Base-by-base conservation (phyloP, 2,113 vertebrate species). In the Climacteris rufus region DNA sequence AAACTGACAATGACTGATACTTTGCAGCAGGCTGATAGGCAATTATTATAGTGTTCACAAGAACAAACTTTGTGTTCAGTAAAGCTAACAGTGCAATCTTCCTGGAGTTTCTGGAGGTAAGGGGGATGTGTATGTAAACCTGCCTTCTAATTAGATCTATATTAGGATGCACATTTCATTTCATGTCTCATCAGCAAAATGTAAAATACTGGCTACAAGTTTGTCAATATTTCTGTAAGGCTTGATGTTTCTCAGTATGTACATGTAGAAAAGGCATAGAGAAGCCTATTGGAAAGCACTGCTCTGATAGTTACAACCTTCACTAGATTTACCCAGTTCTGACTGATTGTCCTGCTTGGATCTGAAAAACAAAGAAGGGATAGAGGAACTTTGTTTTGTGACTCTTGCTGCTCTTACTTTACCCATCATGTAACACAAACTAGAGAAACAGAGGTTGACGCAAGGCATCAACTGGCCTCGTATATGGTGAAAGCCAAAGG, bases 381-480 rank as follows among this genome's bases (percentile, higher is more conserved):
- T 9, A 31, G 25, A 88, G 20, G 14, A 63, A 50, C 14, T 70
- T 63, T 10, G 2, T n/a, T 45, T 7, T 42, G 11, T 50, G 40
- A 6, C 17, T 71, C 35, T 44, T 4, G 3, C 11, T 27, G 10
- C 0, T 0, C 13, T 79, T 30, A 50, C 20, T 84, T 77, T 23
- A 39, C 30, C 7, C 0, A 0, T 27, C 1, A 1, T 7, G 15
- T 42, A 59, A 83, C 9, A 49, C 16, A 45, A 52, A 50, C 23
- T 42, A 13, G 10, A 18, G 64, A 70, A 85, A 2, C 8, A 65
- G 19, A 88, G 11, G 15, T 6, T 6, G 2, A 54, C 31, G 11
- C 8, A 75, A 85, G 16, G 6, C 23, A 23, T 27, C 50, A 57
- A 6, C 10, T 53, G 16, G 11, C 15, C 33, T 76, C 25, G 25